Base-by-base conservation (phyloP, 2,888 invertebrate species). In the Tortricodes alternella region DNA sequence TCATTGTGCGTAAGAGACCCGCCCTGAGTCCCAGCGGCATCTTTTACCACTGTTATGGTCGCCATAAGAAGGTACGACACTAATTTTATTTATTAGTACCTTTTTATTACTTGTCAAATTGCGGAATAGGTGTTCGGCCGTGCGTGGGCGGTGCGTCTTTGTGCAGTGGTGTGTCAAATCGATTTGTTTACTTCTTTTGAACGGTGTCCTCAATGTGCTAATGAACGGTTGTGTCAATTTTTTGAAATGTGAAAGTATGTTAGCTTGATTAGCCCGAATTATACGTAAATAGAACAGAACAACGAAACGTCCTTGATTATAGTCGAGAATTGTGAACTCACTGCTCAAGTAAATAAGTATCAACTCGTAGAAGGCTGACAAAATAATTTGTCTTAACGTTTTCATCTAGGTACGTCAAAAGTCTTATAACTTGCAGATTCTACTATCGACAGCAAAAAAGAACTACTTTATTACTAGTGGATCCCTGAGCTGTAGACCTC, bases 61-160 rank as follows among this genome's bases (percentile, higher is more conserved):
- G 71, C 61, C 27, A 27, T 66, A 58, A 63, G 62, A 69, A 73
- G 37, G 48, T 43, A 44, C 72, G 80, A 73, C 73, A 76, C 80
- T 82, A 86, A 88, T 87, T 88, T 89, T 83, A 89, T 89, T 89
- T 89, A 89, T 89, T 88, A 81, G 75, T 73, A 46, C 70, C 76
- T 80, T 50, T 84, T 88, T 85, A 82, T 74, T 68, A 76, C 67
- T 65, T 73, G 80, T 82, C 78, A 80, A 78, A 83, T 83, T 84
- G 83, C 79, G 77, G 79, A 78, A 80, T 79, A 71, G 75, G 72
- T 67, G 66, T 56, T 62, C n/a, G 68, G 65, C 71, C 68, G 68
- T 55, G 55, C 50, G 71, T 76, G 71, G 80, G 82, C 81, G 82
- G 81, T 69, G 66, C 64, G 58, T 67, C 71, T 78, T 80, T 78